phyloP scores from a whole-genome alignment of 1,140 invertebrate genomes.

The Ceratoteleas bidentatus region DNA sequence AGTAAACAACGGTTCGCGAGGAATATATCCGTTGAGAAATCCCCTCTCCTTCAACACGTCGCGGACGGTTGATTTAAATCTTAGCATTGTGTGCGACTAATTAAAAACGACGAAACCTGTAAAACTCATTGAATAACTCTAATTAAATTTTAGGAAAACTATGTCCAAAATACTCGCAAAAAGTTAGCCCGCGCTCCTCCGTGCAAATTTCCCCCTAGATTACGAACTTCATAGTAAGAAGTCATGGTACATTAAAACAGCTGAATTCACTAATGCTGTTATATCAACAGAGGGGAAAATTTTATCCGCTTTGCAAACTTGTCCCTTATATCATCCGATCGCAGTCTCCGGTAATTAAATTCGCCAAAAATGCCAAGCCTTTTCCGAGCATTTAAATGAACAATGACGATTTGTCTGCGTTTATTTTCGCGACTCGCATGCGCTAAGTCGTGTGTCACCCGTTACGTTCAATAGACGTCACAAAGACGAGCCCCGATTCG shows the following conservation, averaged over 20 bases:
- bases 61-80: constrained; percentile 5
- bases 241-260: constrained; percentile 64
- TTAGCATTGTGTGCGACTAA: constrained; percentile 32
- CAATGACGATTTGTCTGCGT: too few species aligned
- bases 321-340: constrained; percentile 57
- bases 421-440: too few species aligned
- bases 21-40: too few species aligned
- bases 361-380: constrained; percentile 45
- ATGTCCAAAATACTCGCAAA: constrained; percentile 49
- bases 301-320: constrained; percentile 63
- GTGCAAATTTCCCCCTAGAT: constrained; percentile 57
- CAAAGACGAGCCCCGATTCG: too few species aligned
- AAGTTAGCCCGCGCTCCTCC: constrained; percentile 24
- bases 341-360: constrained; percentile 54
- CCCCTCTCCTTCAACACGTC: background rate
- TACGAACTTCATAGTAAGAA: constrained; percentile 59
- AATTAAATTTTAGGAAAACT: constrained; percentile 52
- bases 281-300: constrained; percentile 60
- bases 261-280: constrained; percentile 61
- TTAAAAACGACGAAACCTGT: constrained; percentile 38
- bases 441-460: too few species aligned
- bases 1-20: too few species aligned
- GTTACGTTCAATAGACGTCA: too few species aligned
- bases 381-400: constrained; percentile 59
- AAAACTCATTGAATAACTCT: constrained; percentile 41